phyloP scores from a whole-genome alignment of 2,113 vertebrate genomes.

The Cepphus grylle region DNA sequence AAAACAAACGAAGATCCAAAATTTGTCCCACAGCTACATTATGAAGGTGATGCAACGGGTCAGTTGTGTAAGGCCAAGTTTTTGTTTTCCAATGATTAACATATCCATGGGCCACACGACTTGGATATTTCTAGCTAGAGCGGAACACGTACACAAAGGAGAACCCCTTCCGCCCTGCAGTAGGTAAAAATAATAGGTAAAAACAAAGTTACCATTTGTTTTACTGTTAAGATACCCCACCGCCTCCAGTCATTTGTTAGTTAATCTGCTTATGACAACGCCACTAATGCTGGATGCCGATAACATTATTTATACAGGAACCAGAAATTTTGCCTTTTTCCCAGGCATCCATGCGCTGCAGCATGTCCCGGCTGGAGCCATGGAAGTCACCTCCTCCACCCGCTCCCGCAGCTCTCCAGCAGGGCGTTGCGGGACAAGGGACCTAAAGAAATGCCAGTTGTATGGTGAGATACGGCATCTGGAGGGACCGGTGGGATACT shows the following conservation, averaged over 20 bases:
- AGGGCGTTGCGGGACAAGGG: background rate
- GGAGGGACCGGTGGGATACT: background rate
- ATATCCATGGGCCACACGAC: rapidly evolving
- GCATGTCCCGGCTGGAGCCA: rapidly evolving
- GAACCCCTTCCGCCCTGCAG: background rate
- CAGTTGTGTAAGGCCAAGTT: too few relatives aligned
- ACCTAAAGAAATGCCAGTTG: background rate
- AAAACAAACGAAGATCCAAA: background rate
- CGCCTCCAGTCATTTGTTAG: rapidly evolving
- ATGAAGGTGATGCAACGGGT: rapidly evolving
- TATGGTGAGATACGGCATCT: rapidly evolving
- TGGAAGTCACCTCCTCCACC: background rate
- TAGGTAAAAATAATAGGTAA: background rate
- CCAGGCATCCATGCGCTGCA: rapidly evolving
- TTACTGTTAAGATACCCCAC: background rate
- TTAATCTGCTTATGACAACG: background rate
- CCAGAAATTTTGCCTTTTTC: background rate
- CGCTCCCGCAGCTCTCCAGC: background rate
- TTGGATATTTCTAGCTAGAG: background rate
- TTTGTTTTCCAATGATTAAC: background rate
- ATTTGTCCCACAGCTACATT: rapidly evolving
- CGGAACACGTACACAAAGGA: rapidly evolving
- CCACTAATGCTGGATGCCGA: too few relatives aligned
- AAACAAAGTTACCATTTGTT: background rate
- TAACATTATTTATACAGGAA: background rate